Percentiles rank a stretch among this genome's conserved stretches.
phyloP scores from a whole-genome alignment of 2,797 vertebrate genomes.

The Etheostoma perlongum region DNA sequence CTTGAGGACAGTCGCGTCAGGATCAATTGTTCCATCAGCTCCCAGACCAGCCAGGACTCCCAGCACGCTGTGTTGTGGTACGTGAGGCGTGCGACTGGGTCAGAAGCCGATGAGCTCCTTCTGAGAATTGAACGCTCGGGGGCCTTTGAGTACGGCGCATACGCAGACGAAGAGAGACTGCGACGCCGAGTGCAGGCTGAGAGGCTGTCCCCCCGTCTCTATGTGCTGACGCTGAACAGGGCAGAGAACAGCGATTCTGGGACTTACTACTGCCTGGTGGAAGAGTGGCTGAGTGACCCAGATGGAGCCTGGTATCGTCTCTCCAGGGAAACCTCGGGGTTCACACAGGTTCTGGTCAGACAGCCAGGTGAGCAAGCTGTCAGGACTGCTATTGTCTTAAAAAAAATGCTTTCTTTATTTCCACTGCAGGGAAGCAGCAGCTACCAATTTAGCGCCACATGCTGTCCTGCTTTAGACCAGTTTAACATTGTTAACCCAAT shows the following conservation, averaged over 20 bases:
- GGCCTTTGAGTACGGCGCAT: constrained; percentile 92
- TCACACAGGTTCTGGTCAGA: constrained; percentile 91
- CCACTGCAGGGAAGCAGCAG: constrained; percentile 26
- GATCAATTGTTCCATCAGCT: constrained; percentile 92
- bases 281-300: constrained; percentile 96
- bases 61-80: constrained; percentile 96
- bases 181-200: constrained; percentile 92
- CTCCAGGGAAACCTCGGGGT: constrained; percentile 91
- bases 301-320: constrained; percentile 95
- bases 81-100: constrained; percentile 87
- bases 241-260: constrained; percentile 93
- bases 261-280: constrained; percentile 97
- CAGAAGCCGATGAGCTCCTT: constrained; percentile 93
- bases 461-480: constrained; percentile 36
- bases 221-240: constrained; percentile 90
- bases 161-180: constrained; percentile 92
- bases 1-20: constrained; percentile 93
- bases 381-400: constrained; percentile 16
- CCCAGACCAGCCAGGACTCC: constrained; percentile 92
- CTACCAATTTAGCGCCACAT: constrained; percentile 27
- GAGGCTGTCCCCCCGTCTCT: constrained; percentile 82
- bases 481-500: constrained; percentile 28
- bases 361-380: constrained; percentile 89
- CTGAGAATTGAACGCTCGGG: constrained; percentile 92
- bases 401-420: constrained; percentile 34